A percentile compares a stretch with the other conserved stretches of the same genome.
phyloP scores from a whole-genome alignment of 2,113 vertebrate genomes.

The Turdus rufiventris region DNA sequence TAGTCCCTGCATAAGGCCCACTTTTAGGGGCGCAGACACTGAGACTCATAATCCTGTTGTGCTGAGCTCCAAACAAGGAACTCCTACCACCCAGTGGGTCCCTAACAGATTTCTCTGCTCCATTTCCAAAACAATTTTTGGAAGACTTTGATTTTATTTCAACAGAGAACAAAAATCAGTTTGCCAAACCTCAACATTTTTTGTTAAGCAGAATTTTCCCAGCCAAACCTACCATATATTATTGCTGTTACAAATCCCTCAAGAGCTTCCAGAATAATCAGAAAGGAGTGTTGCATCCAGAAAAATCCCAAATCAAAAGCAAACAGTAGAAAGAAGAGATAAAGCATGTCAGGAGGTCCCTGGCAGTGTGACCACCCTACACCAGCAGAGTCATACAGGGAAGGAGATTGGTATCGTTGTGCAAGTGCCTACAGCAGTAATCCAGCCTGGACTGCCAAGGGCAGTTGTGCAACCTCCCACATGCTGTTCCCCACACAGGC shows the following conservation, averaged over 20 bases:
- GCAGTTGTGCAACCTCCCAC: not conserved
- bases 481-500: not conserved
- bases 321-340: not conserved
- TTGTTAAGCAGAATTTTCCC: conserved; percentile 1
- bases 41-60: not conserved
- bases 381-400: not conserved
- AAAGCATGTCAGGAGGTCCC: not conserved
- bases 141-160: conserved; percentile 38
- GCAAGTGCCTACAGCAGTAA: not conserved
- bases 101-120: not conserved
- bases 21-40: not conserved
- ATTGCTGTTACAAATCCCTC: not conserved
- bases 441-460: not conserved
- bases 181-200: conserved; percentile 31
- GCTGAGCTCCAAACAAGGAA: not conserved
- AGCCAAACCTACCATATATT: not conserved
- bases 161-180: not conserved
- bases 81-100: not conserved
- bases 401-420: not conserved
- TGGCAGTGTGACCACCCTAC: not conserved
- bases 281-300: not conserved
- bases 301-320: conserved; percentile 8
- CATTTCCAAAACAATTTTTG: conserved; percentile 4
- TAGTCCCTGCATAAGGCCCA: not conserved
- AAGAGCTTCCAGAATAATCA: conserved; percentile 24